These are phyloP conservation scores for Hiodon alosoides DNA, from an alignment of 2,113 vertebrate species.

Conservation along the genomic window DNA sequence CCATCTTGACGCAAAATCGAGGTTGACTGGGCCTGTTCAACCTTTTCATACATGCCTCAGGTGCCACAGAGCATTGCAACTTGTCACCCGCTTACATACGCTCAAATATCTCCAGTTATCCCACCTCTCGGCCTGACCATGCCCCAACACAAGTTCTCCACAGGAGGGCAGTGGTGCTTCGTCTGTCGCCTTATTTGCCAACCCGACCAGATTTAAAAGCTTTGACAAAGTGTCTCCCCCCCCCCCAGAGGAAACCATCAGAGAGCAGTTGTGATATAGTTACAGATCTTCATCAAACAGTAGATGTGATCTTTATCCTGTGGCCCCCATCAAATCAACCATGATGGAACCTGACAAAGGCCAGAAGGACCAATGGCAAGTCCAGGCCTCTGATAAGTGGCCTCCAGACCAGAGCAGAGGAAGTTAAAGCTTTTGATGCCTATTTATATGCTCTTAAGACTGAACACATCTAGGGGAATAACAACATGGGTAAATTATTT, in stretches of 20 bases:
- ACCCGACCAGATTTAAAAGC: slow-evolving; percentile 42
- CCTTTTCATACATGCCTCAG: no score
- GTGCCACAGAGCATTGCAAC: no score
- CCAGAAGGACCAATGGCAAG: slow-evolving; percentile 33
- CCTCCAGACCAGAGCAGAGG: slow-evolving; percentile 47
- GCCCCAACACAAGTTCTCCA: slow-evolving; percentile 37
- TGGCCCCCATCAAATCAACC: slow-evolving; percentile 58
- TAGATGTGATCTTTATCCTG: slow-evolving; percentile 56
- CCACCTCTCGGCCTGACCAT: background rate
- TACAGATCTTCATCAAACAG: slow-evolving; percentile 47
- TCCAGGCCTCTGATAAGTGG: slow-evolving; percentile 31
- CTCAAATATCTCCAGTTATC: no score
- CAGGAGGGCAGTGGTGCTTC: slow-evolving; percentile 61
- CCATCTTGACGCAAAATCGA: no score
- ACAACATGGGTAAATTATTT: slow-evolving; percentile 30
- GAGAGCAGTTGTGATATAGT: slow-evolving; percentile 48
- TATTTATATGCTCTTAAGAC: slow-evolving; percentile 52
- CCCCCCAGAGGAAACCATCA: slow-evolving; percentile 40
- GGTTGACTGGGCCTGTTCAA: no score
- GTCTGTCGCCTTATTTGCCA: slow-evolving; percentile 17
- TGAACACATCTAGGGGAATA: slow-evolving; percentile 44
- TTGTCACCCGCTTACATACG: no score
- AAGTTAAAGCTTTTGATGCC: slow-evolving; percentile 53
- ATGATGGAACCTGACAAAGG: slow-evolving; percentile 48
- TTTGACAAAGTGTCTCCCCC: slow-evolving; percentile 43